A percentile compares a stretch with the other conserved stretches of the same genome.
Conservation (phyloP, 2,888 invertebrate species). For the Lissonota sp. region DNA sequence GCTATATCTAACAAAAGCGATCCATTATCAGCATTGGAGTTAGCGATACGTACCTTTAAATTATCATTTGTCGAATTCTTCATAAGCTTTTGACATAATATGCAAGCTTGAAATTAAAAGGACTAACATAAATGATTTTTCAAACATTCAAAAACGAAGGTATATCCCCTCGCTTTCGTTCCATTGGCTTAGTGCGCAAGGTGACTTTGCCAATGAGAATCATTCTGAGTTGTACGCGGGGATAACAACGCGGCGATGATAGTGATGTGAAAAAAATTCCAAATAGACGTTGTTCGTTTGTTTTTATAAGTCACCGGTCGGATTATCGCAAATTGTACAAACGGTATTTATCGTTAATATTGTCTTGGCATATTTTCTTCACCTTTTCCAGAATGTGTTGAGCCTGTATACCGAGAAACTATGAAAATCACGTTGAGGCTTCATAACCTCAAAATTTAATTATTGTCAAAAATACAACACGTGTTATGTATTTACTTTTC, state of each 20-base stretch:
- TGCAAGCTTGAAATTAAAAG: too few species aligned
- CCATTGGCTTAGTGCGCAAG: background rate
- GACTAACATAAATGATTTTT: background rate
- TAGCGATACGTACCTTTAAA: too few species aligned
- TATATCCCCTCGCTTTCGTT: slow-evolving; percentile 1
- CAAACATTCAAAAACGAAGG: background rate
- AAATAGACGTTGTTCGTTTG: background rate
- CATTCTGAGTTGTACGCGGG: background rate
- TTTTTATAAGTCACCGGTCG: background rate
- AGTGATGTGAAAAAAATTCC: background rate
- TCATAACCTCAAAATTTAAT: slow-evolving; percentile 30
- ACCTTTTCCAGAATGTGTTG: too few species aligned
- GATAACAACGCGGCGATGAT: background rate
- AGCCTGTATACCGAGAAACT: background rate
- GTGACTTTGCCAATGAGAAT: background rate
- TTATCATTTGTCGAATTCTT: too few species aligned
- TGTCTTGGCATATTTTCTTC: background rate
- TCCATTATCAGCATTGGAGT: too few species aligned
- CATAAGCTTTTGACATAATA: too few species aligned
- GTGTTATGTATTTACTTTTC: too few species aligned
- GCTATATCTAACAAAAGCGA: too few species aligned
- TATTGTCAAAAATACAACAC: too few species aligned
- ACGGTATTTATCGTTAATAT: background rate
- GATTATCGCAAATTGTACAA: too few species aligned
- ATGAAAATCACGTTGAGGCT: background rate